Evolutionary conservation across 1,140 invertebrate genomes (phyloP).

Genomic region (Sesamia nonagrioides): DNA sequence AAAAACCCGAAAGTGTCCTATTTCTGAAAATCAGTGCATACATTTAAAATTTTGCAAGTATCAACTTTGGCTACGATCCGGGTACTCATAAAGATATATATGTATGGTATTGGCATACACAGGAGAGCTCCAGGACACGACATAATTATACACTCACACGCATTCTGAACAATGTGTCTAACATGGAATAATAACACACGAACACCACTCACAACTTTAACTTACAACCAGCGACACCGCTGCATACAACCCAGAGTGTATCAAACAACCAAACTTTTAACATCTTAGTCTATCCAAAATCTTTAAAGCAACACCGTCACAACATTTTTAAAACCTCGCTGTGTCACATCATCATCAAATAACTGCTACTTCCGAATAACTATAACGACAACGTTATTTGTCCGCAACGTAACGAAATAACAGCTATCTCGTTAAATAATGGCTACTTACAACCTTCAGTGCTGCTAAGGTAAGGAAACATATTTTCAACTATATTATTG

Average conservation of each 20-base stretch:
- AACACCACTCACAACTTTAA: conserved; percentile 41
- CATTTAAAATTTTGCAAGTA: conserved; percentile 13
- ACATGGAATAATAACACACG: conserved; percentile 41
- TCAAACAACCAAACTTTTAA: conserved; percentile 30
- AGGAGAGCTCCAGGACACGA: conserved; percentile 48
- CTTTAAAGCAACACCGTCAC: not conserved
- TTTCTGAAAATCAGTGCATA: conserved; percentile 27
- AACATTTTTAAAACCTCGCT: conserved; percentile 4
- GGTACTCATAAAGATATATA: conserved; percentile 15
- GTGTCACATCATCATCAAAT: not conserved
- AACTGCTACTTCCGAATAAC: not conserved
- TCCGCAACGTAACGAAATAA: conserved; percentile 6
- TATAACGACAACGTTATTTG: not conserved
- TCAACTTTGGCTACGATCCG: conserved; percentile 23
- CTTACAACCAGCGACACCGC: conserved; percentile 23
- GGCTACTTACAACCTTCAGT: conserved; percentile 24
- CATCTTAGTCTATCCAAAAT: conserved; percentile 10
- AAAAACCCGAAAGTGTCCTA: conserved; percentile 17
- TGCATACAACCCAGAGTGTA: conserved; percentile 40
- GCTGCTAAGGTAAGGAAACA: conserved; percentile 11
- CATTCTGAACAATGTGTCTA: conserved; percentile 21
- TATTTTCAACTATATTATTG: conserved; percentile 5
- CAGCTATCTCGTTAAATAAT: conserved; percentile 5
- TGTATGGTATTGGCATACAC: conserved; percentile 13
- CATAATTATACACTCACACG: conserved; percentile 29